These are phyloP conservation scores for Ptychadena robeensis DNA, from an alignment of 2,797 vertebrate genomes.

Conservation along the genomic window DNA sequence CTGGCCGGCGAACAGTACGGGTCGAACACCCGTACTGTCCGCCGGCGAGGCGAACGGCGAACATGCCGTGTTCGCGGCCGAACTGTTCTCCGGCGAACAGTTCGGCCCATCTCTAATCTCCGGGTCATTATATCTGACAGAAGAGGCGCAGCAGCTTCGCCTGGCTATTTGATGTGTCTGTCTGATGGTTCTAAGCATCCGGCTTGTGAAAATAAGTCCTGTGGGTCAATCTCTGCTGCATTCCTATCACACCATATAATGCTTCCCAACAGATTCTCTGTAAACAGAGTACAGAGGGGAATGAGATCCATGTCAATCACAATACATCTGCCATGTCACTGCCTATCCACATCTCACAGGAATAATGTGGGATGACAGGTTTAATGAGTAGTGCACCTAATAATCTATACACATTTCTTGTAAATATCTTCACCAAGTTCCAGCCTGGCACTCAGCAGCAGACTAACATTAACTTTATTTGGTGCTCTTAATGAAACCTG, in stretches of 20 bases:
- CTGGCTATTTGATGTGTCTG: constrained; percentile 55
- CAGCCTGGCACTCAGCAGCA: not conserved
- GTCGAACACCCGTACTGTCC: too few species aligned
- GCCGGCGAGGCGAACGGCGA: too few species aligned
- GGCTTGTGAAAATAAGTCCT: constrained; percentile 46
- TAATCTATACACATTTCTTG: constrained; percentile 25
- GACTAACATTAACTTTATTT: not conserved
- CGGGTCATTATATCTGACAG: constrained; percentile 54
- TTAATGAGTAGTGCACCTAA: constrained; percentile 38
- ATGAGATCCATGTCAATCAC: constrained; percentile 36
- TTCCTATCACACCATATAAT: constrained; percentile 44
- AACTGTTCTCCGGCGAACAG: too few species aligned
- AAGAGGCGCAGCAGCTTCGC: constrained; percentile 13
- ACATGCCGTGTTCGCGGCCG: too few species aligned
- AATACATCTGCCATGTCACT: not conserved
- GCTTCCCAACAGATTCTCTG: constrained; percentile 41
- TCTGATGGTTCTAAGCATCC: constrained; percentile 51
- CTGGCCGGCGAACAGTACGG: too few species aligned
- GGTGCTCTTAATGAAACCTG: not conserved
- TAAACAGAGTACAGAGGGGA: constrained; percentile 49
- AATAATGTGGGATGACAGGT: constrained; percentile 34
- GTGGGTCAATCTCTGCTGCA: constrained; percentile 38
- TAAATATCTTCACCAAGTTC: not conserved
- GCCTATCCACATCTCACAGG: not conserved
- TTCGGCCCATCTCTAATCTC: too few species aligned